phyloP scores from a whole-genome alignment of 2,113 vertebrate species.

The Acrocephalus kingi region DNA sequence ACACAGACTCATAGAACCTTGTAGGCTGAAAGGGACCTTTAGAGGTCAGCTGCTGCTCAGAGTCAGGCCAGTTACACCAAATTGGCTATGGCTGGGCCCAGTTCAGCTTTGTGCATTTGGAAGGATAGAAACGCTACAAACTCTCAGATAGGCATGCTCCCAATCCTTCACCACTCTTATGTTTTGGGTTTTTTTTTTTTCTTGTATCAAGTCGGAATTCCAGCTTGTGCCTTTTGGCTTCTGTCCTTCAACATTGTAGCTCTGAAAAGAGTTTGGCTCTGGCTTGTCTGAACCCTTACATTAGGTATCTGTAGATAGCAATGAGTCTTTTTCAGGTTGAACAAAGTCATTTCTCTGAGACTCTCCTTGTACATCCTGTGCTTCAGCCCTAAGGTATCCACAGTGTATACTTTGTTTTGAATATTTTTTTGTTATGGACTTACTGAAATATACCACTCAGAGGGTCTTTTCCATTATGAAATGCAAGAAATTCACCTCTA shows the following conservation, averaged over 20 bases:
- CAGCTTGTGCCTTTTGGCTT: not conserved
- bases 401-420: not conserved
- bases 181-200: not conserved
- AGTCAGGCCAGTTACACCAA: not conserved
- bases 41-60: not conserved
- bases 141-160: not conserved
- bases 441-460: not conserved
- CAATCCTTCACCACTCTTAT: not conserved
- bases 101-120: not conserved
- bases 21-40: not conserved
- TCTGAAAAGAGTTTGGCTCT: not conserved
- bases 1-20: not conserved
- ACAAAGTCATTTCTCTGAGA: not conserved
- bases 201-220: not conserved
- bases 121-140: not conserved
- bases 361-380: not conserved
- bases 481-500: not conserved
- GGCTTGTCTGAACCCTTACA: not conserved
- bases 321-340: not conserved
- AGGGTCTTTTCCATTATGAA: not conserved
- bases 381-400: not conserved
- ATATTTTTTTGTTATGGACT: not conserved
- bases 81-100: not conserved
- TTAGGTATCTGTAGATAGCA: not conserved
- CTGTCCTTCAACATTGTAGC: not conserved